Evolutionary conservation across 2,888 invertebrate genomes (phyloP).

Genomic region (Theretra japonica): DNA sequence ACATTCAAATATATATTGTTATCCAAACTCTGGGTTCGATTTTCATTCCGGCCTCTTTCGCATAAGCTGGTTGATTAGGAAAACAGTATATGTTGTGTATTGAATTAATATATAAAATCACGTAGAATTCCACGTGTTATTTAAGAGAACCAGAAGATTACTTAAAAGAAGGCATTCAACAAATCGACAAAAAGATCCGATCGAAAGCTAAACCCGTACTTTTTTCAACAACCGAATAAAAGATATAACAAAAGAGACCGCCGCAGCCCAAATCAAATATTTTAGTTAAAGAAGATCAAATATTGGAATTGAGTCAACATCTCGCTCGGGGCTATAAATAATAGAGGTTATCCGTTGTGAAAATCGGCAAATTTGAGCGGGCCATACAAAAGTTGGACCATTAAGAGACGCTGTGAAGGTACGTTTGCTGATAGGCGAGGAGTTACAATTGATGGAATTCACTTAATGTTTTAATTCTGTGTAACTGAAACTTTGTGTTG

Average conservation of each 20-base stretch:
- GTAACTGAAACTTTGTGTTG: conserved; percentile 1
- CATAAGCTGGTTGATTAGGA: no score
- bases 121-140: no score
- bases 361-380: conserved; percentile 58
- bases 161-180: no score
- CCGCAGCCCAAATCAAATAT: conserved; percentile 14
- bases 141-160: no score
- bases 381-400: conserved; percentile 60
- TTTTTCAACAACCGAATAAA: background rate
- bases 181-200: background rate
- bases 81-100: no score
- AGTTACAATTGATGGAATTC: background rate
- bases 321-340: conserved; percentile 30
- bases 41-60: no score
- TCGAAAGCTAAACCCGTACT: background rate
- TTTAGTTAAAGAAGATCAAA: conserved; percentile 30
- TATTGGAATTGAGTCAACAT: conserved; percentile 31
- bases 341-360: conserved; percentile 31
- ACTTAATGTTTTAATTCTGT: conserved; percentile 10
- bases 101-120: no score
- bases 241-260: conserved; percentile 7
- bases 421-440: conserved; percentile 28
- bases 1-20: no score
- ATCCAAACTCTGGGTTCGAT: no score
- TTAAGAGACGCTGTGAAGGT: conserved; percentile 43